Percentiles rank a stretch among this genome's conserved stretches.
These are phyloP conservation scores for Omphaloscelis lunosa DNA, from an alignment of 2,888 invertebrate species.

Conservation along the genomic window DNA sequence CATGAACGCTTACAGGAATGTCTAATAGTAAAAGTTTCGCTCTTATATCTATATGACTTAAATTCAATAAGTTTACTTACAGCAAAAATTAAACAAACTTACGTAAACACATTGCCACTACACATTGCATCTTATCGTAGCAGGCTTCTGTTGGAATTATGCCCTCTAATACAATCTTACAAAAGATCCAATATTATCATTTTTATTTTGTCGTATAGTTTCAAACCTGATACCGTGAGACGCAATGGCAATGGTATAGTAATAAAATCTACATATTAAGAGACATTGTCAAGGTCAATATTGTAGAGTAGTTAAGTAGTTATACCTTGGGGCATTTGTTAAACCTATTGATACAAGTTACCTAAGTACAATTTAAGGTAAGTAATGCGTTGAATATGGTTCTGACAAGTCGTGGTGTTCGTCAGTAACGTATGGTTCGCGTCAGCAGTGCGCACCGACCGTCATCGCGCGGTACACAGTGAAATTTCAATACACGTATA, in stretches of 20 bases:
- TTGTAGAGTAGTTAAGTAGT: slow-evolving; percentile 37
- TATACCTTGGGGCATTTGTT: slow-evolving; percentile 58
- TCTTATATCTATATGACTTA: slow-evolving; percentile 71
- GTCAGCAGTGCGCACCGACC: slow-evolving; percentile 76
- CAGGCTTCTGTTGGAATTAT: slow-evolving; percentile 35
- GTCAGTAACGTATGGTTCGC: slow-evolving; percentile 39
- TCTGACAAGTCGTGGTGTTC: slow-evolving; percentile 51
- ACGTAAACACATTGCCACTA: slow-evolving; percentile 48
- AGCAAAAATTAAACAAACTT: slow-evolving; percentile 69
- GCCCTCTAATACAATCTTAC: slow-evolving; percentile 29
- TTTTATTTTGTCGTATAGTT: slow-evolving; percentile 12
- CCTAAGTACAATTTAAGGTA: slow-evolving; percentile 56
- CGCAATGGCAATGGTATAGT: slow-evolving; percentile 35
- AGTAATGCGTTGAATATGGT: slow-evolving; percentile 29
- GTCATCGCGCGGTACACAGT: slow-evolving; percentile 78
- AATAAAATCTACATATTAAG: slow-evolving; percentile 56
- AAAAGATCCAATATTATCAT: slow-evolving; percentile 26
- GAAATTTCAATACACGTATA: slow-evolving; percentile 83
- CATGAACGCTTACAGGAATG: slow-evolving; percentile 76
- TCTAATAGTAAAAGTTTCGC: slow-evolving; percentile 70
- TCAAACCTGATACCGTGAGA: slow-evolving; percentile 49
- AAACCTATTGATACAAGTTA: slow-evolving; percentile 48
- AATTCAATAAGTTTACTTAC: slow-evolving; percentile 69
- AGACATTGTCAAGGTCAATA: slow-evolving; percentile 54
- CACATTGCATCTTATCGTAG: slow-evolving; percentile 46